These are phyloP conservation scores for Myiagra hebetior DNA, from an alignment of 2,113 vertebrate genomes.

Conservation along the genomic window DNA sequence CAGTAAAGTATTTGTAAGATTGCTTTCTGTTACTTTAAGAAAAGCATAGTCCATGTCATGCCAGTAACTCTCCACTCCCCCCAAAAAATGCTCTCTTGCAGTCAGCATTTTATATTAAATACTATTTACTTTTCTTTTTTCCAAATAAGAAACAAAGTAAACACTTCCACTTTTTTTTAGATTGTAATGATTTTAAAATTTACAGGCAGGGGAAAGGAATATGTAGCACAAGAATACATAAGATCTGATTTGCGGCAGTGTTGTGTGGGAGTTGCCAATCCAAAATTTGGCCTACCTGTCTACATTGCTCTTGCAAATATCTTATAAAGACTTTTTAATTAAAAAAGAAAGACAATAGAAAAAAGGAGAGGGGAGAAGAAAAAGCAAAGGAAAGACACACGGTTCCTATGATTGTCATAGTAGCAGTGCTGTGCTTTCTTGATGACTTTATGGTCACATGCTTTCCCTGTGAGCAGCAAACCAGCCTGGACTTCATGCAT, in stretches of 20 bases:
- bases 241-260: neutral
- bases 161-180: neutral
- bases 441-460: accelerated
- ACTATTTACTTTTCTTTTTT: neutral
- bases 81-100: neutral
- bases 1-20: neutral
- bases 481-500: neutral
- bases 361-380: neutral
- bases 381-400: neutral
- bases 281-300: neutral
- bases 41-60: neutral
- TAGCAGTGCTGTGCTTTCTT: neutral
- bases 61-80: neutral
- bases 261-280: neutral
- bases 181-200: neutral
- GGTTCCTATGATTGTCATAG: neutral
- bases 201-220: neutral
- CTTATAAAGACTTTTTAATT: neutral
- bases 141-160: neutral
- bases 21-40: neutral
- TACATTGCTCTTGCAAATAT: neutral
- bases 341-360: neutral
- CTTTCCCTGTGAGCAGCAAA: neutral
- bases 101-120: neutral
- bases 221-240: neutral